phyloP scores from a whole-genome alignment of 2,888 invertebrate species.

The Dryococelus australis region DNA sequence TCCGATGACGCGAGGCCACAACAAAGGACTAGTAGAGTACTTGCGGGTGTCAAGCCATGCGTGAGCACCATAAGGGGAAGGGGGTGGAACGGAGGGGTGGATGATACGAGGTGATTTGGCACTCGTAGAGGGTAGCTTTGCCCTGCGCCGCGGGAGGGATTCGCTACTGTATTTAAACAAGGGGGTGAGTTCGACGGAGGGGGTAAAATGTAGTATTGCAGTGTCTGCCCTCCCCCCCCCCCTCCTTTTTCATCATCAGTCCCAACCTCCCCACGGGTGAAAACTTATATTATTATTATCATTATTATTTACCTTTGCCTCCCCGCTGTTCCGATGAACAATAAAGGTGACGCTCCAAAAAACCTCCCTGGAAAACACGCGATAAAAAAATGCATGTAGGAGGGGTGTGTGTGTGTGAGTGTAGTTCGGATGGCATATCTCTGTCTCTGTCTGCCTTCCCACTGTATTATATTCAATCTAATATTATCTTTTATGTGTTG shows the following conservation, averaged over 20 bases:
- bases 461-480: slow-evolving; percentile 29
- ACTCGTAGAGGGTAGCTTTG: neutral
- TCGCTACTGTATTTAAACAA: slow-evolving; percentile 29
- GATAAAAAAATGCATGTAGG: slow-evolving; percentile 1
- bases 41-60: neutral
- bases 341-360: slow-evolving; percentile 34
- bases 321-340: slow-evolving; percentile 23
- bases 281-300: neutral
- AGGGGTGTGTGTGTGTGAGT: neutral
- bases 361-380: slow-evolving; percentile 33
- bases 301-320: slow-evolving; percentile 37
- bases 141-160: neutral
- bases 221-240: neutral
- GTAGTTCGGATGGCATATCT: neutral
- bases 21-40: neutral
- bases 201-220: neutral
- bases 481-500: slow-evolving; percentile 36
- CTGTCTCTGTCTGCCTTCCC: neutral
- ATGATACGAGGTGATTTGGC: neutral
- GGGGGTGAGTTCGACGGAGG: neutral
- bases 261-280: neutral
- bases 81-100: neutral
- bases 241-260: neutral
- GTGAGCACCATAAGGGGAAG: neutral
- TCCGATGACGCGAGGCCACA: neutral